Conservation (phyloP, 2,797 vertebrate genomes). For the Euphonia xanthogaster region DNA sequence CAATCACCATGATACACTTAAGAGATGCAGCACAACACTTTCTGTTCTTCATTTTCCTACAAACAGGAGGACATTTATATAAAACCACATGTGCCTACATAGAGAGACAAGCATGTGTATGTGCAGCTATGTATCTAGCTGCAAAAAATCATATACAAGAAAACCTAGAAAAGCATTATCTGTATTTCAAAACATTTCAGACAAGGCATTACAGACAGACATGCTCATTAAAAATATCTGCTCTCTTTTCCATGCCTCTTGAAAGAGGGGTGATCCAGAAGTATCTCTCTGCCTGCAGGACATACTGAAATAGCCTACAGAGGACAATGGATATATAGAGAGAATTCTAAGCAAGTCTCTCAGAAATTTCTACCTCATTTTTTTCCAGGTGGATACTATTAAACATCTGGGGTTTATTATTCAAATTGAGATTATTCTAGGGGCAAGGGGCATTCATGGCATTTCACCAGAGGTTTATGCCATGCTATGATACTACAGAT, state of each 20-base stretch:
- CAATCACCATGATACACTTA: not conserved
- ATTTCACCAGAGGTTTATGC: not conserved
- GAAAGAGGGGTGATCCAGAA: not conserved
- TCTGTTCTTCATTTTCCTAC: not conserved
- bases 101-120: not conserved
- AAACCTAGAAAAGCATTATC: not conserved
- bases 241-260: not conserved
- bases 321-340: not conserved
- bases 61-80: not conserved
- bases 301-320: not conserved
- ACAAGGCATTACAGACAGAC: not conserved
- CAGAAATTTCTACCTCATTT: not conserved
- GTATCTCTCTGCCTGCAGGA: not conserved
- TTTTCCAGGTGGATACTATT: slow-evolving; percentile 14
- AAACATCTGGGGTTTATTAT: slow-evolving; percentile 21
- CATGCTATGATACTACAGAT: not conserved
- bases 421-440: not conserved
- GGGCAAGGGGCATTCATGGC: not conserved
- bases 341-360: not conserved
- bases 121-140: not conserved
- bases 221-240: not conserved
- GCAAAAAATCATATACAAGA: not conserved
- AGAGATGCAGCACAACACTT: not conserved
- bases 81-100: not conserved
- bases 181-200: not conserved